Percentiles rank a stretch among this genome's conserved stretches.
These are phyloP conservation scores for Felis chaus DNA, from an alignment of 2,113 vertebrate species.

Conservation along the genomic window DNA sequence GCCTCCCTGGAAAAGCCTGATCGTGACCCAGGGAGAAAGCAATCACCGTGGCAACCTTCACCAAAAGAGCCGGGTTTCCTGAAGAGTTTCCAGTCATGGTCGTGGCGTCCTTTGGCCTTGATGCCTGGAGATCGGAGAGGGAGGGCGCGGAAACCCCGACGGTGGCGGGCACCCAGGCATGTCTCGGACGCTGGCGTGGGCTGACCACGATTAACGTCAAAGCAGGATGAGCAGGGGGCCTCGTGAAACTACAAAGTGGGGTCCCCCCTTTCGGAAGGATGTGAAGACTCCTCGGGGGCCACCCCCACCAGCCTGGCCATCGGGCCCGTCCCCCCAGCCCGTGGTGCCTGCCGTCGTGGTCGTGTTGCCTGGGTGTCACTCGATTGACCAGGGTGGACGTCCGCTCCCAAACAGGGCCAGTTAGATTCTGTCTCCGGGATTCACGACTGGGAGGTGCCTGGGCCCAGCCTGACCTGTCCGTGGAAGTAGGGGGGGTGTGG, in stretches of 20 bases:
- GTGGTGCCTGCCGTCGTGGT: fast-evolving
- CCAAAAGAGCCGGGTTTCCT: neutral
- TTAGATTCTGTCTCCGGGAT: neutral
- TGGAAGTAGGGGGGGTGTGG: neutral
- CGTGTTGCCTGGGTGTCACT: neutral
- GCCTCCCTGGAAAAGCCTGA: neutral
- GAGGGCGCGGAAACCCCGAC: neutral
- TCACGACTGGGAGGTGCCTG: neutral
- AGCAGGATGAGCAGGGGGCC: neutral
- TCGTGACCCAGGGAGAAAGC: neutral
- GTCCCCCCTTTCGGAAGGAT: neutral
- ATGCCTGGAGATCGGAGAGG: neutral
- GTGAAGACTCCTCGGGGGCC: neutral
- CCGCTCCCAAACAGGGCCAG: neutral
- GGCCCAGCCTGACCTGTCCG: neutral
- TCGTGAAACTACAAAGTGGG: neutral
- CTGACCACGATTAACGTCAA: neutral
- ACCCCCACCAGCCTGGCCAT: neutral
- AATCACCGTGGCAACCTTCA: fast-evolving
- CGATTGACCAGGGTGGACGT: neutral
- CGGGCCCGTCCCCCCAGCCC: neutral
- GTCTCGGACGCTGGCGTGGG: neutral
- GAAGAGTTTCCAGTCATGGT: too few species aligned
- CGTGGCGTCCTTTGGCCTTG: neutral
- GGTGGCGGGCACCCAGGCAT: neutral